Percentiles rank a stretch among this genome's conserved stretches.
phyloP scores from a whole-genome alignment of 1,140 invertebrate species.

The Brachionus asplanchnoidis region DNA sequence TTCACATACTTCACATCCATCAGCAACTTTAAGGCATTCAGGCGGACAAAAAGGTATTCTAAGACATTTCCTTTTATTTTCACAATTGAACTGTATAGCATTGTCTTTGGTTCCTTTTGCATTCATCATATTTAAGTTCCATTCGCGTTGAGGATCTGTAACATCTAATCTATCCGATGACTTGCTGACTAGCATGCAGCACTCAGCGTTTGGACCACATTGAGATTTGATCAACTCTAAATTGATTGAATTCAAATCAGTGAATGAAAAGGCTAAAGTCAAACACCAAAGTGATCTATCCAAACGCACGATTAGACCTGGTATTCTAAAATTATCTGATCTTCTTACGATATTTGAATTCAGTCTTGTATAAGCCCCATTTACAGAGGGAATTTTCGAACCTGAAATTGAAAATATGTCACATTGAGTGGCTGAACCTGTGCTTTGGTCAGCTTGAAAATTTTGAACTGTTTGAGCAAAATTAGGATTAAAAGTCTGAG shows the following conservation, averaged over 20 bases:
- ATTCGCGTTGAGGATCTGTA: background rate
- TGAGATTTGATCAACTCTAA: background rate
- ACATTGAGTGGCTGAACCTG: background rate
- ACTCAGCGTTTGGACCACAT: background rate
- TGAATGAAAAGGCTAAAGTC: conserved; percentile 4
- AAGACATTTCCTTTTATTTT: background rate
- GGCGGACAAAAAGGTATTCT: conserved; percentile 21
- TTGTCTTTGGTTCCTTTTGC: background rate
- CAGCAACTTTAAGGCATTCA: background rate
- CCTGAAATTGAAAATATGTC: background rate
- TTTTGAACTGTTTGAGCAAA: background rate
- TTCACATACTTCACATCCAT: conserved; percentile 30
- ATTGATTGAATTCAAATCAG: background rate
- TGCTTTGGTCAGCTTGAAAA: background rate
- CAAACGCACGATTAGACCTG: conserved; percentile 5
- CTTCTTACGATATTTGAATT: background rate
- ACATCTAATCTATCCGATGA: background rate
- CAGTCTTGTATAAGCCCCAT: background rate
- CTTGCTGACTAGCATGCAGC: background rate
- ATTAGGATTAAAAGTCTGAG: background rate
- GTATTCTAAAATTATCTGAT: conserved; percentile 34
- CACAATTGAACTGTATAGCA: background rate
- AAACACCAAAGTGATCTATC: conserved; percentile 23
- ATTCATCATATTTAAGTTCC: background rate
- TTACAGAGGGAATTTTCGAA: background rate